Base-by-base conservation (phyloP, 2,888 invertebrate species). In the Physocephala rufipes region DNA sequence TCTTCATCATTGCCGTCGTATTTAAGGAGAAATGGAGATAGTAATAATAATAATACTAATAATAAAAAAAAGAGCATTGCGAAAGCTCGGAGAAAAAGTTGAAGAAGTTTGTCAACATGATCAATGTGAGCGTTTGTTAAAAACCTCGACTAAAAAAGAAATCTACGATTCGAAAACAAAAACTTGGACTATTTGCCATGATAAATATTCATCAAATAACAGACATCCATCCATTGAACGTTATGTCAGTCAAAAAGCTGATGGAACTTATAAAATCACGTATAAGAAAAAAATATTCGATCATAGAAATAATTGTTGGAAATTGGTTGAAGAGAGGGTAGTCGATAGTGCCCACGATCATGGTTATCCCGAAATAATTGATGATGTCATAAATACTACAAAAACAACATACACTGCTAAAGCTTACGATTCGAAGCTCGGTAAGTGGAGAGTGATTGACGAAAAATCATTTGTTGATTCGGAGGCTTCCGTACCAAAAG, bases 301-400 rank as follows among this genome's bases (percentile, higher is more conserved):
- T 78, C 81, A 81, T 68, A 81, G 81, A 72, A 83, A 82, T 73
- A 86, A 86, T 76, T 82, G 81, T 75, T 86, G 86, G 86, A 85
- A 83, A 74, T 83, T 88, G 61, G 84, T 88, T 71, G 89, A 89
- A 76, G 88, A 89, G 76, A 88, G 87, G 80, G 86, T 87, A 12
- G 87, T 88, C 70, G 87, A 88, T 75, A 87, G 87, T 77, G 79
- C 79, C 73, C 77, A 79, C 75, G 82, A 85, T 78, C 79, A 77
- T 74, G 81, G 81, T 77, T 83, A 85, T 76, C 86, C 86, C 71
- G 85, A 86, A 81, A 83, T 86, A 80, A 83, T 84, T 70, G 86
- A 86, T 83, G 86, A 86, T 84, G 83, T 84, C 82, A 85, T 84
- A 65, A 86, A 86, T 74, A 84, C 83, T 36, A 86, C 86, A 47